These are phyloP conservation scores for Bicyclus anynana DNA, from an alignment of 1,140 invertebrate species.

Conservation along the genomic window DNA sequence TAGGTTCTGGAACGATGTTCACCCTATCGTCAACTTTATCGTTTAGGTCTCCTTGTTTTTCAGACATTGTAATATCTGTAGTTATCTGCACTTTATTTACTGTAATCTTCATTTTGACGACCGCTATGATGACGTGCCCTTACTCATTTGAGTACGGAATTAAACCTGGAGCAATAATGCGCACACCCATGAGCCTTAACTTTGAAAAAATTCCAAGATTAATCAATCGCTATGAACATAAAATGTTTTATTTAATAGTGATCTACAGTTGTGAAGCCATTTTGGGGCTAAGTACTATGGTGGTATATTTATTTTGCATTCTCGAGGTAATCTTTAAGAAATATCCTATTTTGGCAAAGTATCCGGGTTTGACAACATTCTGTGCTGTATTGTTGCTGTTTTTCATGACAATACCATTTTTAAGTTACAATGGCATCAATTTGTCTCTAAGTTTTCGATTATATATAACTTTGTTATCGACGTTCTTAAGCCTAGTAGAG, in stretches of 20 bases:
- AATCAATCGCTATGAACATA: conserved; percentile 40
- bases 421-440: conserved; percentile 33
- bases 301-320: conserved; percentile 39
- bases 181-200: conserved; percentile 31
- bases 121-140: conserved; percentile 53
- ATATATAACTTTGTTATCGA: conserved; percentile 29
- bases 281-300: conserved; percentile 34
- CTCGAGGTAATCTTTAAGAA: conserved; percentile 34
- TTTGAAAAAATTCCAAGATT: conserved; percentile 58
- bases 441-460: conserved; percentile 29
- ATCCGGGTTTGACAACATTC: conserved; percentile 45
- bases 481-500: conserved; percentile 42
- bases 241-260: conserved; percentile 39
- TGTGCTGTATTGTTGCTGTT: conserved; percentile 31
- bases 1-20: conserved; percentile 48
- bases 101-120: conserved; percentile 33
- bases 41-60: conserved; percentile 56
- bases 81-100: conserved; percentile 27
- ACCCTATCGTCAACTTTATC: conserved; percentile 38
- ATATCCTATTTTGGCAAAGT: conserved; percentile 32
- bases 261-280: conserved; percentile 34
- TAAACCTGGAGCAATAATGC: conserved; percentile 26
- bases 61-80: conserved; percentile 45
- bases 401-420: conserved; percentile 46
- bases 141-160: conserved; percentile 41